Base-by-base conservation (phyloP, 2,888 invertebrate genomes). In the Laspeyria flexula region DNA sequence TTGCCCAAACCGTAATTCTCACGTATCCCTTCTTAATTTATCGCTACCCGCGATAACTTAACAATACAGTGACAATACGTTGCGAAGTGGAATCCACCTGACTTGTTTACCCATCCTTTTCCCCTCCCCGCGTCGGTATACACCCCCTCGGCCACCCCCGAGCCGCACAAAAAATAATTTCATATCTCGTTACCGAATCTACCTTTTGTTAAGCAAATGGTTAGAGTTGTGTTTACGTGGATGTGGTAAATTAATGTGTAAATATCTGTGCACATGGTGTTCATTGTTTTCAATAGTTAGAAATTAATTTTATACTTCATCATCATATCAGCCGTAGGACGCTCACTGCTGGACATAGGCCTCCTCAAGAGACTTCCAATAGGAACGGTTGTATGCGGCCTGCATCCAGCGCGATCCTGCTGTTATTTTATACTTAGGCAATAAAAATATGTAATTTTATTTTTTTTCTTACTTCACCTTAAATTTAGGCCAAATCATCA, bases 111-210 rank as follows among this genome's bases (percentile, higher is more conserved):
- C 38, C 46, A 35, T 60, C 60, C 54, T 45, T 43, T 55, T 37
- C 50, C 55, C 35, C 54, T 43, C 50, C 54, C 63, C 59, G 45
- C 42, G 44, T 30, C 30, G 52, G 30, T 45, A 49, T 35, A 42
- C 40, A 40, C 29, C 35, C 53, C 61, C 58, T 52, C 59, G 55
- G 60, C 71, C 57, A 55, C 59, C 72, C 56, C 65, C 60, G 55
- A 38, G 35, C 33, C 43, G 27, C 55, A 65, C 60, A 79, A 85
- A 86, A 88, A 87, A 86, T 84, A 77, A 85, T 85, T 85, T 85
- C 83, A 86, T 87, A 89, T 88, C 87, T 84, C 80, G 77, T 84
- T 85, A 86, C 85, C 66, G 76, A 78, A 88, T 88, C 85, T 83
- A 76, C 77, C 83, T 81, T 81, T 85, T 84, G 83, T 82, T 81